Conservation (phyloP, 2,888 invertebrate species). For the Hypena proboscidalis region DNA sequence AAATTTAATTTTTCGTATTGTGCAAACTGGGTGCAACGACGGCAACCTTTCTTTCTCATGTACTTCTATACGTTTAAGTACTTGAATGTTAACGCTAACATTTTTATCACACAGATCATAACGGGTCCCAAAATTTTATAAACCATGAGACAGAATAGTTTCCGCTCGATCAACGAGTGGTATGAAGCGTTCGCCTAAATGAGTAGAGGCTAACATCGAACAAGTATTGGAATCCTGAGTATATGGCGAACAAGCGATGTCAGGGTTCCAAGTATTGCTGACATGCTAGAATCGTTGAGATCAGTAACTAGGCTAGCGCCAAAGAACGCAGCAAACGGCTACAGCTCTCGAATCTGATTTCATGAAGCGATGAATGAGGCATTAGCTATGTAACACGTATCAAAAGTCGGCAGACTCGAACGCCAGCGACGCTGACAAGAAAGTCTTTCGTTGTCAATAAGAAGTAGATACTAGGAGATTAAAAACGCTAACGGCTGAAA, state of each 20-base stretch:
- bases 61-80: slow-evolving; percentile 44
- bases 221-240: slow-evolving; percentile 44
- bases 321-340: slow-evolving; percentile 67
- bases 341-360: slow-evolving; percentile 66
- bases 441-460: slow-evolving; percentile 64
- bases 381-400: slow-evolving; percentile 50
- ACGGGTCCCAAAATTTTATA: slow-evolving; percentile 72
- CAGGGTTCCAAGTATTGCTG: slow-evolving; percentile 54
- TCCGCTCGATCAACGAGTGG: slow-evolving; percentile 73
- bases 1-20: slow-evolving; percentile 53
- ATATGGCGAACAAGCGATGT: slow-evolving; percentile 9
- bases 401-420: slow-evolving; percentile 51
- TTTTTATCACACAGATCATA: slow-evolving; percentile 67
- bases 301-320: slow-evolving; percentile 70
- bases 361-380: slow-evolving; percentile 52
- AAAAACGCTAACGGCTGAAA: slow-evolving; percentile 59
- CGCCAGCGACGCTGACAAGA: slow-evolving; percentile 41
- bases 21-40: slow-evolving; percentile 70
- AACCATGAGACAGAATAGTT: slow-evolving; percentile 75
- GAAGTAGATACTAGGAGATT: slow-evolving; percentile 56
- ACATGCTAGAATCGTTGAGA: slow-evolving; percentile 66
- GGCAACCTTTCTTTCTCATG: slow-evolving; percentile 70
- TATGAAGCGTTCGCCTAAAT: slow-evolving; percentile 76
- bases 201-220: slow-evolving; percentile 56
- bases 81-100: slow-evolving; percentile 44